Evolutionary conservation across 2,888 invertebrate genomes (phyloP), one percentile per base, ranked within the genome.

Genomic region (Cerceris rybyensis): DNA sequence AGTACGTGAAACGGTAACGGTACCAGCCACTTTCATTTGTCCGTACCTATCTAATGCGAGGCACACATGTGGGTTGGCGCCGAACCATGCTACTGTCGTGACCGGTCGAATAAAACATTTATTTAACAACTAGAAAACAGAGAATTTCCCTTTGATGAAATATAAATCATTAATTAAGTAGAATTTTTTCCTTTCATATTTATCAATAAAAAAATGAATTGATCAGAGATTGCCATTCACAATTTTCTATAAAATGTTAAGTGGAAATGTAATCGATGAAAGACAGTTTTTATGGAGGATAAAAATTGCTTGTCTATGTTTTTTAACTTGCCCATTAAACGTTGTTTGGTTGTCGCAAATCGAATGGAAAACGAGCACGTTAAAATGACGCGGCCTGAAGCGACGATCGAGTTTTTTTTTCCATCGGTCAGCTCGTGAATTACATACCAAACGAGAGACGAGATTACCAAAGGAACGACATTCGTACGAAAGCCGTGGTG

Each of bases 1-100:
- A 39, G 66, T 66, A 69, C 78, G 79, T 74, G 78, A 4, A 71
- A 75, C 58, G 59, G 81, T 88, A 88, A 88, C 88, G 88, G 88
- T 88, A 85, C 80, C 81, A 77, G 85, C 86, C 88, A 88, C 88
- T 89, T 89, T 89, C 88, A 81, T 88, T 89, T 87, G 84, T 81
- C 75, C 80, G 75, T 81, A 78, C 86, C 81, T 88, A 88, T 88
- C 88, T 87, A 85, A 87, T 81, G 81, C 80, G 82, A 86, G 82
- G 75, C 79, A 74, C 82, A 82, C 79, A 85, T 88, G 86, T 82
- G 88, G 87, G 87, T 76, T 83, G 85, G 70, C 82, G 80, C 77
- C 78, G 70, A 74, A 78, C 54, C 64, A 73, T 70, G 49, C 57
- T 61, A 71, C 65, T 4, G 28, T 28, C 28, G 28, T 4, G 28